Evolutionary conservation across 2,797 vertebrate species (phyloP).

Genomic region (Sebastes trivittatus): DNA sequence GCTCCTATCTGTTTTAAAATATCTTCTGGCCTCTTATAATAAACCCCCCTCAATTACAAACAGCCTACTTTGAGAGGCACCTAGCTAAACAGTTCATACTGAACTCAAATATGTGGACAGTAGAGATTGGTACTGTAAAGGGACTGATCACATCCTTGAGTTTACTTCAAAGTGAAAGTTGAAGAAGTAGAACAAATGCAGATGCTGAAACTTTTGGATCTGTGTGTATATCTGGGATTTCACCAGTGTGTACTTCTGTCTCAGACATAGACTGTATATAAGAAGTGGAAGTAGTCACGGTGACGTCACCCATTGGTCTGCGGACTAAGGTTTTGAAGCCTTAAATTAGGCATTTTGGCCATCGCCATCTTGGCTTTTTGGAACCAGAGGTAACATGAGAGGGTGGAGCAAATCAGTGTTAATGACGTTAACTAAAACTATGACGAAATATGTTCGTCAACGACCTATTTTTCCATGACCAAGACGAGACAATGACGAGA

Average conservation of each 20-base stretch:
- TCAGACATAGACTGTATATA: background rate
- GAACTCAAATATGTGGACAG: constrained; percentile 9
- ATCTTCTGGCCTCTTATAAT: constrained; percentile 66
- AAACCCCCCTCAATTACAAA: constrained; percentile 66
- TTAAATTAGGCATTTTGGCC: background rate
- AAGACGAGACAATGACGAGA: too few species aligned
- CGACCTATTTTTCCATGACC: too few species aligned
- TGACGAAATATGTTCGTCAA: too few species aligned
- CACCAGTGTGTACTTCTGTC: background rate
- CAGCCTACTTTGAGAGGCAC: constrained; percentile 68
- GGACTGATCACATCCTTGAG: background rate
- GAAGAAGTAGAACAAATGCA: constrained; percentile 33
- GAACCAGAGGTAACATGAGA: background rate
- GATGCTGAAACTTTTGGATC: background rate
- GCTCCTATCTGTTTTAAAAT: constrained; percentile 65
- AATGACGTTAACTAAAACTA: too few species aligned
- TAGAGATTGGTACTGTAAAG: background rate
- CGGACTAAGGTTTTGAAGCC: background rate
- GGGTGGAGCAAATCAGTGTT: too few species aligned
- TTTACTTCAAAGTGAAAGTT: constrained; percentile 33
- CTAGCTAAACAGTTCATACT: constrained; percentile 33
- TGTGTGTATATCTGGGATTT: background rate
- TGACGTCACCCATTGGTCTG: too few species aligned
- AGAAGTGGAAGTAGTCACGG: too few species aligned
- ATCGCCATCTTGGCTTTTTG: background rate